These are phyloP conservation scores for Anthoscopus minutus DNA, from an alignment of 2,113 vertebrate species.

Conservation along the genomic window DNA sequence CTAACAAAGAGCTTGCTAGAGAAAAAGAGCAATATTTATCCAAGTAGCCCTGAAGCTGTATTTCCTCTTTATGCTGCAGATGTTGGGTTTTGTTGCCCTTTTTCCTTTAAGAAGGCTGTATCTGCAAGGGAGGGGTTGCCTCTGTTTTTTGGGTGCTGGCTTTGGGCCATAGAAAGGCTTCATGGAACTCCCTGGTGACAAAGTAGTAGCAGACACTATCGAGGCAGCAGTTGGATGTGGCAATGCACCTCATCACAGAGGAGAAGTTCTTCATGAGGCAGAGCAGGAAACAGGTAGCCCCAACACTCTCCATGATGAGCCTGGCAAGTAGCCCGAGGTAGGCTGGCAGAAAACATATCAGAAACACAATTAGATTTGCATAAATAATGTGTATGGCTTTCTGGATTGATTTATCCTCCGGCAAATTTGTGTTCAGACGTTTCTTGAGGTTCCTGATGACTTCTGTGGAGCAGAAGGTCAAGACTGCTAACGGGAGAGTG, in stretches of 20 bases:
- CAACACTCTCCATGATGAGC: fast-evolving
- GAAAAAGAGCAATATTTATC: not conserved
- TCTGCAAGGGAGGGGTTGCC: not conserved
- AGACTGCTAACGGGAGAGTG: constrained; percentile 45
- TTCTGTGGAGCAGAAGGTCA: constrained; percentile 67
- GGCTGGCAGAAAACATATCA: constrained; percentile 72
- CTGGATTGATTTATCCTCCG: not conserved
- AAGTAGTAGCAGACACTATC: constrained; percentile 75
- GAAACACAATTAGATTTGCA: constrained; percentile 68
- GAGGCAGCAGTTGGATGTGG: constrained; percentile 71
- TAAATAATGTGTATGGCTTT: constrained; percentile 62
- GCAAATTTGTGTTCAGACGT: not conserved
- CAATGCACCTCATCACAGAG: not conserved
- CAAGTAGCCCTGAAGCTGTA: not conserved
- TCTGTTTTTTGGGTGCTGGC: not conserved
- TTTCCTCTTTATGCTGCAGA: not conserved
- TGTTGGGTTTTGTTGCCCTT: not conserved
- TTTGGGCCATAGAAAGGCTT: not conserved
- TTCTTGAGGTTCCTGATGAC: constrained; percentile 54
- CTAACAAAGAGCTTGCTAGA: not conserved
- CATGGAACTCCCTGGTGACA: constrained; percentile 65
- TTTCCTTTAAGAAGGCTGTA: not conserved
- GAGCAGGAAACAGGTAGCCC: not conserved
- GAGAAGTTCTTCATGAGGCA: not conserved
- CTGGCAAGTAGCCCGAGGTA: constrained; percentile 10